Evolutionary conservation across 2,888 invertebrate species (phyloP), one percentile per base, ranked within the genome.

Genomic region (Barypeithes pellucidus): DNA sequence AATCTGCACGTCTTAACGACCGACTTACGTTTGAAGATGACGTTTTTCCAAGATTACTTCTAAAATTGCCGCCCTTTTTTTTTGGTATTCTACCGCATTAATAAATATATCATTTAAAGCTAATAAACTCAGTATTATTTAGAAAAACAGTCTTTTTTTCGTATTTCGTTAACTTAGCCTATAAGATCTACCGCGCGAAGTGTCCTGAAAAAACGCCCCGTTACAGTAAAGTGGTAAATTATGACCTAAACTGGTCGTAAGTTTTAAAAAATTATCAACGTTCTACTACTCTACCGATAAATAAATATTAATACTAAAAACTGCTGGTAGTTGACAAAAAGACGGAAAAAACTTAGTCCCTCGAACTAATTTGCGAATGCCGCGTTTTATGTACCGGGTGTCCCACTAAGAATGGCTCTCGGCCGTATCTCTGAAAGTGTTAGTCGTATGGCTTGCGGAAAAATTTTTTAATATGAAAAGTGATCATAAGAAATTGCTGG

Each of bases 221-320:
- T 57, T 18, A 16, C 33, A 33, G 16, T 33, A 33, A 16, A 33
- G 4, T 18, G 33, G 18, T 7, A n/a, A 14, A 24, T 22, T n/a
- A 1, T 24, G 14, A 52, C 3, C 50, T 2, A 33, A 29, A 1
- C n/a, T 66, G 66, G 57, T 57, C 29, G 57, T 9, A 29, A 29
- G 24, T 24, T 24, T 66, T n/a, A 52, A 20, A 52, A 52, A 57
- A 47, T 47, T 54, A 57, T 57, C 41, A 29, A 43, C 14, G 54
- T 45, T 41, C 16, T 20, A 57, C 54, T 66, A 66, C 24, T 36
- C 66, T 66, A 66, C 4, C 22, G 66, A 66, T 66, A 66, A 66
- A 66, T 54, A 57, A 66, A 66, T 66, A 54, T 65, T 65, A 65
- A 65, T 65, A 65, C 65, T 65, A 65, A 41, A 57, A 57, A 57